Conservation (phyloP, 2,113 vertebrate species). For the Hystrix brachyura region DNA sequence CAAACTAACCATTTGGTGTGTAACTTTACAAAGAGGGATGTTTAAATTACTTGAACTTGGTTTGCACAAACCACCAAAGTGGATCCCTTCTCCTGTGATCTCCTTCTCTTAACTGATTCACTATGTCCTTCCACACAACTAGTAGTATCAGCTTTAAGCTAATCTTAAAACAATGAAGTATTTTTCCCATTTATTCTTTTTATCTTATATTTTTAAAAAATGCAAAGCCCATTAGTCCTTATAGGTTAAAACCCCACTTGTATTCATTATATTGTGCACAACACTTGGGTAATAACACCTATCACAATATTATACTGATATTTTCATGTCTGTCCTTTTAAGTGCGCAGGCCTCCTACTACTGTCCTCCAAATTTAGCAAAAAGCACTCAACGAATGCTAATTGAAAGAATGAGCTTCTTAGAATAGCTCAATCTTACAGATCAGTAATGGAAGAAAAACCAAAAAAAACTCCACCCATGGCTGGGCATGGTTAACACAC, state of each 20-base stretch:
- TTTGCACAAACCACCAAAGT: constrained; percentile 21
- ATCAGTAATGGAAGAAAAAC: neutral
- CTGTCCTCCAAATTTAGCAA: neutral
- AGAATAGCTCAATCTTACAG: neutral
- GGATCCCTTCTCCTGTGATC: neutral
- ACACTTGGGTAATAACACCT: neutral
- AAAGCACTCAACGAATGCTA: constrained; percentile 52
- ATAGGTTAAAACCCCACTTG: neutral
- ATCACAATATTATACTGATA: neutral
- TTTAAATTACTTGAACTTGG: constrained; percentile 46
- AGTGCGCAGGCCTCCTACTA: neutral
- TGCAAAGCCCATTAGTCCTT: neutral
- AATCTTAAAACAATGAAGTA: constrained; percentile 26
- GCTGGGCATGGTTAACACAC: no score
- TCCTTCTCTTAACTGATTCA: neutral
- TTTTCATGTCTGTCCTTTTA: constrained; percentile 14
- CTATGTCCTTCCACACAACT: neutral
- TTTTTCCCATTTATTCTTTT: constrained; percentile 21
- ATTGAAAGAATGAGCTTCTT: constrained; percentile 13
- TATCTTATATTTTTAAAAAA: neutral
- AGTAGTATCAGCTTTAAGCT: neutral
- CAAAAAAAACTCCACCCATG: neutral
- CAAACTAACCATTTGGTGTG: constrained; percentile 35
- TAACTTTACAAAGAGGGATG: neutral
- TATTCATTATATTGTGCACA: neutral